phyloP scores from a whole-genome alignment of 1,140 invertebrate genomes.

The Branchinecta lindahli region DNA sequence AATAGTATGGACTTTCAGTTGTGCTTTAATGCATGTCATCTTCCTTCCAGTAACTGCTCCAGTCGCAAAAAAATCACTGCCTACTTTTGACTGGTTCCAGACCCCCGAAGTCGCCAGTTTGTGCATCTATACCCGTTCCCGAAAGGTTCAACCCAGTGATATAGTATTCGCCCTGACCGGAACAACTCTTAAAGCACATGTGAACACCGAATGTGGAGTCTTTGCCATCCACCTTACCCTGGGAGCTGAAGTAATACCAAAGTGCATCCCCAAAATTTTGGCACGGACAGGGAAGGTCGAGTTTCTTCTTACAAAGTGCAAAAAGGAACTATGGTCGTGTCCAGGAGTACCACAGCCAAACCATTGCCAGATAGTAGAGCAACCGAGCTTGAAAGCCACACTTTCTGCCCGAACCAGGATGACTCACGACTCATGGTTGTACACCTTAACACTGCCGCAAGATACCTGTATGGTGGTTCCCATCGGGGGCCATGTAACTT shows the following conservation, averaged over 20 bases:
- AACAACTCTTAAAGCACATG: background rate
- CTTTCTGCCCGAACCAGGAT: background rate
- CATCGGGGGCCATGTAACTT: background rate
- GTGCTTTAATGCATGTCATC: too few species aligned
- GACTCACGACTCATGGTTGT: background rate
- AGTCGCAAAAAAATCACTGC: background rate
- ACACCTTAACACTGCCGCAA: background rate
- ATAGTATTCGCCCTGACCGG: background rate
- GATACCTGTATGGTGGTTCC: background rate
- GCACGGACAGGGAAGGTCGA: background rate
- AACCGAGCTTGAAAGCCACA: background rate
- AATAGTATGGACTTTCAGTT: too few species aligned
- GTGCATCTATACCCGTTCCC: background rate
- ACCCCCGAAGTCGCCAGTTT: background rate
- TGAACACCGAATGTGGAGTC: background rate
- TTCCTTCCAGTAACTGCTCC: too few species aligned
- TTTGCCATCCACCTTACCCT: background rate
- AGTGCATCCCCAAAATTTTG: background rate
- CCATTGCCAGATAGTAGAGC: background rate
- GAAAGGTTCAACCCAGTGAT: background rate
- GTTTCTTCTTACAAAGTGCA: background rate
- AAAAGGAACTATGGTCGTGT: background rate
- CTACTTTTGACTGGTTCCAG: constrained; percentile 1
- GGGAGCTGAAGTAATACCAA: background rate
- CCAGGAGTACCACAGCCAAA: background rate